Evolutionary conservation across 2,113 vertebrate species (phyloP), one percentile per base, ranked within the genome.

Genomic region (Mola mola): DNA sequence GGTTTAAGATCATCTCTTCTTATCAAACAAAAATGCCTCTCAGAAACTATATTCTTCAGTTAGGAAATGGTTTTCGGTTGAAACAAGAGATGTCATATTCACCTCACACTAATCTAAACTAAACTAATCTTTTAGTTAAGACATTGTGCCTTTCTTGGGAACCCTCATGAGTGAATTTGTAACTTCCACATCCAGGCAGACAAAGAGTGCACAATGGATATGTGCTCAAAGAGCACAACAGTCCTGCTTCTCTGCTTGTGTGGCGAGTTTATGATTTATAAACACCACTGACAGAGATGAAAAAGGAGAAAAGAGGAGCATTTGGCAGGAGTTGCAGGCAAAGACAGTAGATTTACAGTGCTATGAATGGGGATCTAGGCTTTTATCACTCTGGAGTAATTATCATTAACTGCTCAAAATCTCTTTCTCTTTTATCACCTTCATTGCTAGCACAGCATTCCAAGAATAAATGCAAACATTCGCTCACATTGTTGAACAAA

Each of bases 201-300:
- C 12, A 9, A 15, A 28, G 20, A 51, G 49, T 53, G 24, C 11
- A 61, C 29, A 57, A 17, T 37, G 20, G 31, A 51, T 56, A 52
- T 15, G 8, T 50, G 65, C 68, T 53, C 26, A 40, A 24, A n/a
- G 40, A 83, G 61, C 26, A 10, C 20, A 8, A 19, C 50, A 19
- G 25, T 31, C 26, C 20, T 61, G 38, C 34, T 61, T 57, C 19
- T 62, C 41, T 47, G 41, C 47, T 50, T 31, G 52, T 46, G 67
- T 66, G 76, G 33, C 55, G 80, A 77, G 44, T 80, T 73, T 72
- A 66, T 72, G 72, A 84, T 80, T 83, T 77, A 62, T 68, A 56
- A 72, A 72, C 40, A 41, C 26, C 61, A 44, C 69, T 58, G 49
- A 72, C 53, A 22, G 56, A 62, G 59, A 64, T 70, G 75, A 80